Conservation (phyloP, 2,888 invertebrate genomes). For the Synanthedon andrenaeformis region DNA sequence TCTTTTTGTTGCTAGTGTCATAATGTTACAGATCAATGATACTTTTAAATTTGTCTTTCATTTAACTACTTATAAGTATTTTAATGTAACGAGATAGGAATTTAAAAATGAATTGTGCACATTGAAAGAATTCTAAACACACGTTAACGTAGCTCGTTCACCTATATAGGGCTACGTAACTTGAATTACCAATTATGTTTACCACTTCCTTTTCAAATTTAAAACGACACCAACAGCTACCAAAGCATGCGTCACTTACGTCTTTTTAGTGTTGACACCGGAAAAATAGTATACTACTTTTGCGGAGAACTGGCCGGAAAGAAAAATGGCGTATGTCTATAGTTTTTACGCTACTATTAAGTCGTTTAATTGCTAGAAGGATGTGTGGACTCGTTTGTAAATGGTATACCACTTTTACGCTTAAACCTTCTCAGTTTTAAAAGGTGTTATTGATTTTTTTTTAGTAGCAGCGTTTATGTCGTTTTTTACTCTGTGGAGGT, state of each 20-base stretch:
- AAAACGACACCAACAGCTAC: slow-evolving; percentile 11
- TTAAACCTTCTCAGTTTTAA: slow-evolving; percentile 3
- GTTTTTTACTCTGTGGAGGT: not conserved
- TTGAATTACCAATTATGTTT: slow-evolving; percentile 14
- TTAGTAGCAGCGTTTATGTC: not conserved
- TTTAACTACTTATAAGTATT: too few relatives aligned
- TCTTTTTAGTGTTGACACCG: slow-evolving; percentile 16
- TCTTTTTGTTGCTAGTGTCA: too few relatives aligned
- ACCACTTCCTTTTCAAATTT: slow-evolving; percentile 4
- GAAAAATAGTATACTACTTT: slow-evolving; percentile 55
- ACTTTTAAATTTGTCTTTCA: too few relatives aligned
- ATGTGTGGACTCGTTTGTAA: slow-evolving; percentile 34
- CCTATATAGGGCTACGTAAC: slow-evolving; percentile 17
- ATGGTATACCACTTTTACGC: slow-evolving; percentile 48
- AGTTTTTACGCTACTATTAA: slow-evolving; percentile 22
- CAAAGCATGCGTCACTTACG: slow-evolving; percentile 15
- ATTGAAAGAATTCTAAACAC: not conserved
- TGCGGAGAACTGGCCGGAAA: slow-evolving; percentile 12
- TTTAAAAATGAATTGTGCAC: too few relatives aligned
- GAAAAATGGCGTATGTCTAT: slow-evolving; percentile 24
- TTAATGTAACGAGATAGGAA: too few relatives aligned
- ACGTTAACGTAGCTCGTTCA: slow-evolving; percentile 7
- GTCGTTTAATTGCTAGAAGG: slow-evolving; percentile 17
- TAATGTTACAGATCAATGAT: too few relatives aligned
- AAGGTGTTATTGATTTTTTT: slow-evolving; percentile 10